A percentile compares a stretch with the other conserved stretches of the same genome.
These are phyloP conservation scores for Thymallus thymallus DNA, from an alignment of 2,113 vertebrate species.

Conservation along the genomic window DNA sequence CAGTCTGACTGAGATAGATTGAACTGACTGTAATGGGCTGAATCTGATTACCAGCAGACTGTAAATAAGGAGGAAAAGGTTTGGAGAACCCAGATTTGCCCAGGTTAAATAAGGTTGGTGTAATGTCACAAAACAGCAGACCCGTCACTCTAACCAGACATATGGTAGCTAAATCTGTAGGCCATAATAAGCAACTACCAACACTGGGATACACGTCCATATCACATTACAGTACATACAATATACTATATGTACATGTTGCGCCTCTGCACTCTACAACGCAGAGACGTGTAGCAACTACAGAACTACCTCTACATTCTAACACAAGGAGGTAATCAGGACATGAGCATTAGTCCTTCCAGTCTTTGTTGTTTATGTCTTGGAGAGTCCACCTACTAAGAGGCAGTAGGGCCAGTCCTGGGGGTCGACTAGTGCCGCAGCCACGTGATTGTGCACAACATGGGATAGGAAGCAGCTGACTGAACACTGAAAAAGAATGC, in stretches of 20 bases:
- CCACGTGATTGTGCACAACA: conserved; percentile 35
- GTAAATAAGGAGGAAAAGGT: background rate
- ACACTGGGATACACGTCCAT: background rate
- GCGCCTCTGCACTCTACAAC: background rate
- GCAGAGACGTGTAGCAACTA: background rate
- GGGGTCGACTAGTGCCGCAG: background rate
- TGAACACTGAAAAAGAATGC: conserved; percentile 20
- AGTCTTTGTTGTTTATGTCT: conserved; percentile 12
- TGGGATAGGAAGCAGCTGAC: conserved; percentile 39
- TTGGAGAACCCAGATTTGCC: background rate
- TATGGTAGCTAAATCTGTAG: background rate
- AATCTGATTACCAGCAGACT: background rate
- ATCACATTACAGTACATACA: background rate
- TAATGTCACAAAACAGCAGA: background rate
- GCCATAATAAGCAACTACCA: background rate
- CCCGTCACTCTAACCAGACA: too few species aligned
- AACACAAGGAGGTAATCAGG: background rate
- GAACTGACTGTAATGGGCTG: background rate
- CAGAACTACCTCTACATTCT: background rate
- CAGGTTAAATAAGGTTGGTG: background rate
- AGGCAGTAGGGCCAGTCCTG: background rate
- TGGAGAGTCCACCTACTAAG: background rate
- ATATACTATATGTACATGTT: background rate
- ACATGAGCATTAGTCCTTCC: background rate
- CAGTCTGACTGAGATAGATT: background rate